phyloP scores from a whole-genome alignment of 37 sponge, comb jelly and placozoan species.

The Haliclona indistincta region DNA sequence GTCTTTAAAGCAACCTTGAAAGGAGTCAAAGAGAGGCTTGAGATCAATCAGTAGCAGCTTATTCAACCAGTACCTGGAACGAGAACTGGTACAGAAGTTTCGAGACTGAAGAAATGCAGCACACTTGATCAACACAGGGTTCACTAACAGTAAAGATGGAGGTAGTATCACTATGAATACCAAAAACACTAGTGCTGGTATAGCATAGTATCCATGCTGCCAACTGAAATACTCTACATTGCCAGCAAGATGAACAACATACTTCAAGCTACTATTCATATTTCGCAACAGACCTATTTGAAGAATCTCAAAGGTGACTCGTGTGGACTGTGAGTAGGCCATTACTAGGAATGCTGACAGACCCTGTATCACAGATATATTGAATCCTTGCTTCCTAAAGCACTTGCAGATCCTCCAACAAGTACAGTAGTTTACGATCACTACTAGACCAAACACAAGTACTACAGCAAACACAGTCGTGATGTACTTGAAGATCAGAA shows the following conservation, averaged over 20 bases:
- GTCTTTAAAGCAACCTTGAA: conserved; percentile 3
- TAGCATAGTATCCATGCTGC: not conserved
- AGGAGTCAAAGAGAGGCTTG: not conserved
- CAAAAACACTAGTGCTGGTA: not conserved
- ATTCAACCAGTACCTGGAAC: no score
- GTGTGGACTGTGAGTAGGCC: conserved; percentile 29
- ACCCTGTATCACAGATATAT: conserved; percentile 14
- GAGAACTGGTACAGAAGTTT: no score
- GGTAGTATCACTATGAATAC: not conserved
- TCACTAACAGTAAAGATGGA: not conserved
- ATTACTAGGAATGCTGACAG: conserved; percentile 33
- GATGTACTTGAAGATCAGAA: conserved; percentile 39
- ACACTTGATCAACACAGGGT: not conserved
- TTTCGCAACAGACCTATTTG: no score
- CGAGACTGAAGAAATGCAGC: not conserved
- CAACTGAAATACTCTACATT: not conserved
- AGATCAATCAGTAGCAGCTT: not conserved
- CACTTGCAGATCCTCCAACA: no score
- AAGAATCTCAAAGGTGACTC: conserved; percentile 41
- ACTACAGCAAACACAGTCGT: conserved; percentile 26
- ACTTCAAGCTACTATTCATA: no score
- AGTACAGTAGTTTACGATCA: conserved; percentile 2
- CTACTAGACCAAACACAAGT: not conserved
- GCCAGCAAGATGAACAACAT: no score
- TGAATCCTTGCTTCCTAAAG: no score